These are phyloP conservation scores for Nixonia krombeini DNA, from an alignment of 1,140 invertebrate species.

Conservation along the genomic window DNA sequence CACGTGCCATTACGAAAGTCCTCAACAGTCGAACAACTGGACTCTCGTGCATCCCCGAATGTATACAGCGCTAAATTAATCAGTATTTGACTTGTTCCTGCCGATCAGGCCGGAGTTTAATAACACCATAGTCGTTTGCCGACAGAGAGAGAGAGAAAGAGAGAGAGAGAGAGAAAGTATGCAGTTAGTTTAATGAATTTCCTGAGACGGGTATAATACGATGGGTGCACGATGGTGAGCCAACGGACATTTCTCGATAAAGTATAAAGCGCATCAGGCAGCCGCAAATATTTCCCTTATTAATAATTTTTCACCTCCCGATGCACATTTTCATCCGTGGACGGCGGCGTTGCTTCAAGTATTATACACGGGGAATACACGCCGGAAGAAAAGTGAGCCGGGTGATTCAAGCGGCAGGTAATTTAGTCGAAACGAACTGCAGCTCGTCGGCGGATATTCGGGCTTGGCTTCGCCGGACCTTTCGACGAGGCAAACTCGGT, in stretches of 20 bases:
- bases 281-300: constrained; percentile 61
- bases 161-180: too few species aligned
- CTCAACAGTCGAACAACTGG: too few species aligned
- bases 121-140: too few species aligned
- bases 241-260: constrained; percentile 56
- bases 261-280: constrained; percentile 50
- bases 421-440: constrained; percentile 53
- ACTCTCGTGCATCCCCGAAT: too few species aligned
- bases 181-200: constrained; percentile 58
- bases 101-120: too few species aligned
- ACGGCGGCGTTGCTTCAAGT: neutral
- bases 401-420: constrained; percentile 46
- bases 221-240: constrained; percentile 13
- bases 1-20: too few species aligned
- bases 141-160: too few species aligned
- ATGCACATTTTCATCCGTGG: constrained; percentile 16
- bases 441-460: constrained; percentile 55
- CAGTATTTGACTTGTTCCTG: too few species aligned
- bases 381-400: too few species aligned
- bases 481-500: constrained; percentile 63
- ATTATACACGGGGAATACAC: too few species aligned
- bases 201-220: constrained; percentile 47
- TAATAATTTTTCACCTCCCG: constrained; percentile 55
- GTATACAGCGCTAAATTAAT: too few species aligned
- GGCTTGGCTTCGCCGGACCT: constrained; percentile 59